Conservation (phyloP, 2,888 invertebrate genomes). For the Phytoseiulus persimilis region DNA sequence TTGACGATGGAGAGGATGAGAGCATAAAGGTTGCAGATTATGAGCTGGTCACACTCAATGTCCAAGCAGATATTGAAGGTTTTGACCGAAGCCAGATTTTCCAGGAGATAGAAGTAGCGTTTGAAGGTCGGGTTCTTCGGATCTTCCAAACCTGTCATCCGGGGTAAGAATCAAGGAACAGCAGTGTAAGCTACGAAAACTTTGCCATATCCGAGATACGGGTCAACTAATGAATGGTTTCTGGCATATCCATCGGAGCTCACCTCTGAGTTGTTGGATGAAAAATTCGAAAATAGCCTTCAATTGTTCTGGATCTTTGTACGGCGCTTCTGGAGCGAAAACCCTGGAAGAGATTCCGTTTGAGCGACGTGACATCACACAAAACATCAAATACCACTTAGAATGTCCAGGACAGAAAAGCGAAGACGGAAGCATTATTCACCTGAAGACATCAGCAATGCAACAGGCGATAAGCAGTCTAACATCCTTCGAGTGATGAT, state of each 20-base stretch:
- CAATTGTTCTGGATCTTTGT: slow-evolving; percentile 87
- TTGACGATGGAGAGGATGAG: slow-evolving; percentile 93
- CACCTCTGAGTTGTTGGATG: slow-evolving; percentile 50
- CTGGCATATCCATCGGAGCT: neutral
- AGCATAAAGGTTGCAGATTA: slow-evolving; percentile 83
- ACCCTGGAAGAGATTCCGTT: slow-evolving; percentile 56
- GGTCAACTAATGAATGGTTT: too few relatives aligned
- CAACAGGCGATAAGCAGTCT: slow-evolving; percentile 91
- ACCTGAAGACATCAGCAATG: slow-evolving; percentile 77
- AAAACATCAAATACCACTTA: too few relatives aligned
- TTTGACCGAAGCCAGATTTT: slow-evolving; percentile 93
- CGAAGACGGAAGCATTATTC: neutral
- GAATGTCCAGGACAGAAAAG: too few relatives aligned
- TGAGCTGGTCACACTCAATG: slow-evolving; percentile 90
- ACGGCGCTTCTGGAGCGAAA: slow-evolving; percentile 95
- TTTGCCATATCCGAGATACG: too few relatives aligned
- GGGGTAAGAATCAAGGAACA: too few relatives aligned
- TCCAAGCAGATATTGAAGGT: slow-evolving; percentile 98
- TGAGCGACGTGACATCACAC: neutral
- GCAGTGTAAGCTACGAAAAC: too few relatives aligned
- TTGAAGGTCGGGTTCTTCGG: slow-evolving; percentile 96
- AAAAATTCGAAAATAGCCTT: slow-evolving; percentile 58
- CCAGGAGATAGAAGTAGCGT: slow-evolving; percentile 88
- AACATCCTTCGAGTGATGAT: slow-evolving; percentile 81
- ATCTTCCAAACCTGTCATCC: slow-evolving; percentile 64